Percentiles rank a stretch among this genome's conserved stretches.
phyloP scores from a whole-genome alignment of 2,113 vertebrate genomes.

The Oryzias curvinotus region DNA sequence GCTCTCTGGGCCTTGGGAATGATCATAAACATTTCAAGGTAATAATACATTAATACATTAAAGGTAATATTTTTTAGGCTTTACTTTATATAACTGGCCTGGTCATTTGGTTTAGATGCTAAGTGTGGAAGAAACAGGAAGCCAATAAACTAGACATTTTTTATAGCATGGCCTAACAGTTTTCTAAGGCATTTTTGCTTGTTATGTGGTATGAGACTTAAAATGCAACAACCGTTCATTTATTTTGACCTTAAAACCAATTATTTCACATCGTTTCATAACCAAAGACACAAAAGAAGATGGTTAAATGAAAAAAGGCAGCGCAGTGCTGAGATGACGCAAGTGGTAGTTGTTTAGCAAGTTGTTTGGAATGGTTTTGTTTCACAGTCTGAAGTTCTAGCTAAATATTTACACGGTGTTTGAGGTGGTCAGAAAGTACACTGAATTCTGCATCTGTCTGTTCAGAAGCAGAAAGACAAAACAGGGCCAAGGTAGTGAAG shows the following conservation, averaged over 20 bases:
- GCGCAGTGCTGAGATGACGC: slow-evolving; percentile 67
- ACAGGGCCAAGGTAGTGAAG: slow-evolving; percentile 43
- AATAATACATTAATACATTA: neutral
- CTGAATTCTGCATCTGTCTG: slow-evolving; percentile 47
- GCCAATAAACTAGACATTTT: neutral
- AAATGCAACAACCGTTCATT: slow-evolving; percentile 5
- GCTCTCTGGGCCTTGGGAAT: neutral
- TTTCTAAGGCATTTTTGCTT: slow-evolving; percentile 26
- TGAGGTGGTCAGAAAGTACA: slow-evolving; percentile 52
- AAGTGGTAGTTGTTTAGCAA: slow-evolving; percentile 74
- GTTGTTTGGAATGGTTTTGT: slow-evolving; percentile 76
- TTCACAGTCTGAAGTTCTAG: slow-evolving; percentile 67
- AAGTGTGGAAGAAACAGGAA: slow-evolving; percentile 4
- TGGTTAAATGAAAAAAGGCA: slow-evolving; percentile 55
- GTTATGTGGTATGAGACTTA: slow-evolving; percentile 19
- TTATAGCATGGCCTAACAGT: slow-evolving; percentile 9
- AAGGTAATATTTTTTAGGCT: neutral
- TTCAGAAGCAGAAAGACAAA: slow-evolving; percentile 29
- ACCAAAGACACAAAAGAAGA: slow-evolving; percentile 53
- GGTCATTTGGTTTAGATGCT: slow-evolving; percentile 2
- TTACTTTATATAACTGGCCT: neutral
- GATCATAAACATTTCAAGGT: neutral
- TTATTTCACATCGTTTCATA: slow-evolving; percentile 33
- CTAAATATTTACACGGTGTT: slow-evolving; percentile 79
- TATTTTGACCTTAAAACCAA: slow-evolving; percentile 44